Evolutionary conservation across 37 sponge, comb jelly and placozoan genomes (phyloP).

Genomic region (Geodia barretti): DNA sequence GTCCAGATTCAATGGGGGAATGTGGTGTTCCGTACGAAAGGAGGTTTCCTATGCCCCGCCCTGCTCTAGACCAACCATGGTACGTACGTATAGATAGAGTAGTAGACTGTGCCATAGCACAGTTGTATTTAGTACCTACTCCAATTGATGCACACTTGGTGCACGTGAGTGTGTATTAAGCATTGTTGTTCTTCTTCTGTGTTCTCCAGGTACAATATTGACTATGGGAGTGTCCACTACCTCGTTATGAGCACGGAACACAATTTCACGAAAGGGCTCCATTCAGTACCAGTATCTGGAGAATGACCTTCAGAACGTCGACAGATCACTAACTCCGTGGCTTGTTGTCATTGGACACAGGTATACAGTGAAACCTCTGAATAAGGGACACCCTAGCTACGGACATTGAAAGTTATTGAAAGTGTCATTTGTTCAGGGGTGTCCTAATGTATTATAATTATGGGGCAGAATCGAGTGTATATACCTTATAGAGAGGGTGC

Average conservation of each 20-base stretch:
- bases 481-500: too few species aligned
- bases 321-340: constrained; percentile 67
- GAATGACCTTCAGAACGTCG: constrained; percentile 32
- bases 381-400: too few species aligned
- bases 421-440: too few species aligned
- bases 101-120: too few species aligned
- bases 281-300: constrained; percentile 48
- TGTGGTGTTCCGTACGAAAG: constrained; percentile 72
- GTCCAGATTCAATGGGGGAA: constrained; percentile 70
- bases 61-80: constrained; percentile 47
- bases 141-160: not conserved
- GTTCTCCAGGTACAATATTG: constrained; percentile 43
- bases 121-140: not conserved
- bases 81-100: not conserved
- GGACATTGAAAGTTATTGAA: too few species aligned
- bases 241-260: constrained; percentile 74
- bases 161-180: not conserved
- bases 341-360: constrained; percentile 66
- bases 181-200: not conserved
- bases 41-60: constrained; percentile 67
- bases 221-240: constrained; percentile 57
- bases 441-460: too few species aligned
- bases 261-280: constrained; percentile 28
- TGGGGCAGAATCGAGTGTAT: too few species aligned
- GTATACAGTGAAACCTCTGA: too few species aligned